Percentiles rank a stretch among this genome's conserved stretches.
Evolutionary conservation across 2,797 vertebrate genomes (phyloP).

Genomic region (Salmo trutta): DNA sequence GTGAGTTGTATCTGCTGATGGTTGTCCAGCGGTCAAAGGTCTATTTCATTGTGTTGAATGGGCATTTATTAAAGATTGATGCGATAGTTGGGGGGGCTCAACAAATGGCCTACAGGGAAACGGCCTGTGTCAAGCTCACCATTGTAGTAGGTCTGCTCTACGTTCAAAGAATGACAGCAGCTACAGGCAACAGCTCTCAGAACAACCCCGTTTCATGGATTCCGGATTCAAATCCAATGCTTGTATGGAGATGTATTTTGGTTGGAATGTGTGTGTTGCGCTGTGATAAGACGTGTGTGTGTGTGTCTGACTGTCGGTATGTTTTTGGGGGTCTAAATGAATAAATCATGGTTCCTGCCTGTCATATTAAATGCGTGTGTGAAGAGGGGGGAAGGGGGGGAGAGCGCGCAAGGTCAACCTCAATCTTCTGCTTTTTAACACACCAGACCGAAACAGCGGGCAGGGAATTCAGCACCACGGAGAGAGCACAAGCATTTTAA

Average conservation of each 20-base stretch:
- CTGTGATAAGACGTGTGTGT: background rate
- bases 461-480: background rate
- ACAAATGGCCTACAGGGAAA: too few species aligned
- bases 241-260: slow-evolving; percentile 64
- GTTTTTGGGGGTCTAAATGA: background rate
- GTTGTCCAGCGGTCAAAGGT: background rate
- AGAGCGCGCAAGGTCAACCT: background rate
- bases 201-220: slow-evolving; percentile 18
- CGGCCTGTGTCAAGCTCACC: too few species aligned
- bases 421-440: slow-evolving; percentile 13
- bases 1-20: background rate
- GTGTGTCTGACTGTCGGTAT: slow-evolving; percentile 6
- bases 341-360: slow-evolving; percentile 11
- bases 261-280: slow-evolving; percentile 1
- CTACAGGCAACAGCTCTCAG: background rate
- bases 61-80: too few species aligned
- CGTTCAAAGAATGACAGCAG: too few species aligned
- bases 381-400: background rate
- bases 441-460: background rate
- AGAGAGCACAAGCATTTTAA: slow-evolving; percentile 7
- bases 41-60: too few species aligned
- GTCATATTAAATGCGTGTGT: slow-evolving; percentile 2
- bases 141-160: too few species aligned
- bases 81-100: too few species aligned
- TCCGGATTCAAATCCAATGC: slow-evolving; percentile 46